Evolutionary conservation across 92 coral and sea anemone genomes (phyloP).

Genomic region (Phenganax stokvisi): DNA sequence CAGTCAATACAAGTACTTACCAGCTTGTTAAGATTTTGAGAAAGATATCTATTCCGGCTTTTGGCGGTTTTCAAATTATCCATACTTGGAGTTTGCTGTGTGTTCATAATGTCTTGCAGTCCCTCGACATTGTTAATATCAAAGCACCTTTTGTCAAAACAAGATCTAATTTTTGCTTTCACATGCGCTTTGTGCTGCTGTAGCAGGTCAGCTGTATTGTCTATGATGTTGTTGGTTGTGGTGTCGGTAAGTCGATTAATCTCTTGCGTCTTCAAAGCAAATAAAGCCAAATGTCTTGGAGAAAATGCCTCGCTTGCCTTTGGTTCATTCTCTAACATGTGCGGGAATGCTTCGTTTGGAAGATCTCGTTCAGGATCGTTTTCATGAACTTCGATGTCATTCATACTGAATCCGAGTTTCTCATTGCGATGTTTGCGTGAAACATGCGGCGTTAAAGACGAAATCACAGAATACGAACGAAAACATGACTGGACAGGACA

Average conservation of each 20-base stretch:
- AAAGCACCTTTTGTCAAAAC: constrained; percentile 26
- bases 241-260: constrained; percentile 37
- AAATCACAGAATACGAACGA: constrained; percentile 24
- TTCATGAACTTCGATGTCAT: background rate
- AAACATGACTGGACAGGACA: constrained; percentile 26
- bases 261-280: constrained; percentile 41
- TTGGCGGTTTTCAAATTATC: constrained; percentile 18
- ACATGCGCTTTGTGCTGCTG: constrained; percentile 19
- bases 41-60: constrained; percentile 26
- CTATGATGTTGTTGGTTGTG: constrained; percentile 33
- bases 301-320: background rate
- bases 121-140: constrained; percentile 31
- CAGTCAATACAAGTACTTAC: constrained; percentile 16
- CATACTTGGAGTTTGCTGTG: background rate
- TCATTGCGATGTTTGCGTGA: constrained; percentile 36
- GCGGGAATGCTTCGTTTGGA: background rate
- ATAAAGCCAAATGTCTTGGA: constrained; percentile 27
- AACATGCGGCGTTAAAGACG: constrained; percentile 27
- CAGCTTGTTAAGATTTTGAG: constrained; percentile 28
- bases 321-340: background rate
- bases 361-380: background rate
- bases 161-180: constrained; percentile 20
- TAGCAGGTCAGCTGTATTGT: constrained; percentile 34
- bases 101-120: constrained; percentile 22
- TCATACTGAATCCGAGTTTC: background rate